A percentile compares a stretch with the other conserved stretches of the same genome.
Conservation (phyloP, 2,113 vertebrate genomes). For the Cathartes aura region DNA sequence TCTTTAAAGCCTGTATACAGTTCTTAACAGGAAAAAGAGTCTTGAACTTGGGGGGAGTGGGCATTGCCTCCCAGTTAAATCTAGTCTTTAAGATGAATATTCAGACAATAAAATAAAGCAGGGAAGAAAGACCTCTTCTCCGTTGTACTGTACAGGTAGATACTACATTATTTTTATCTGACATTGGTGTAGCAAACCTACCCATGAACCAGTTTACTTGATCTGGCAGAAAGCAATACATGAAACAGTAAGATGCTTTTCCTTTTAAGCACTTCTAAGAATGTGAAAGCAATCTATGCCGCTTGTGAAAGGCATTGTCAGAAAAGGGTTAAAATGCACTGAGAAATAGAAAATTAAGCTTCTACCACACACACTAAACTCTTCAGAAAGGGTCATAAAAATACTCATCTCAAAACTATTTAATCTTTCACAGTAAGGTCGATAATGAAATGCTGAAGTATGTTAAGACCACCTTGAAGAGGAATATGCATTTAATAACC, state of each 20-base stretch:
- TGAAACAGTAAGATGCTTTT: rapidly evolving
- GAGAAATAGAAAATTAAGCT: neutral
- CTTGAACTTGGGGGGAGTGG: neutral
- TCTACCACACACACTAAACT: neutral
- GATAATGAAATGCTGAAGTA: neutral
- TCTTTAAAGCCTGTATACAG: neutral
- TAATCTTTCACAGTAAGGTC: neutral
- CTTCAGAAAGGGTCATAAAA: neutral
- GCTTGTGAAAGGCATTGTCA: neutral
- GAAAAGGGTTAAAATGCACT: neutral
- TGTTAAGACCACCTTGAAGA: neutral
- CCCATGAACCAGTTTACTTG: neutral
- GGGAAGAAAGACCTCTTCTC: neutral
- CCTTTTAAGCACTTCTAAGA: neutral
- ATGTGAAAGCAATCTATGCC: rapidly evolving
- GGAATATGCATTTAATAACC: neutral
- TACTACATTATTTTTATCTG: neutral
- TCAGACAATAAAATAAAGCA: neutral
- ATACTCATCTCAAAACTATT: neutral
- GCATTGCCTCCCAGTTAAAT: no score
- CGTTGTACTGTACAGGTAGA: neutral
- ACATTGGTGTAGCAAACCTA: neutral
- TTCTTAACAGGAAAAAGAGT: neutral
- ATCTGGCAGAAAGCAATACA: neutral
- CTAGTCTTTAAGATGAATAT: no score